Evolutionary conservation across 2,888 invertebrate genomes (phyloP).

Genomic region (Horisme vitalbata): DNA sequence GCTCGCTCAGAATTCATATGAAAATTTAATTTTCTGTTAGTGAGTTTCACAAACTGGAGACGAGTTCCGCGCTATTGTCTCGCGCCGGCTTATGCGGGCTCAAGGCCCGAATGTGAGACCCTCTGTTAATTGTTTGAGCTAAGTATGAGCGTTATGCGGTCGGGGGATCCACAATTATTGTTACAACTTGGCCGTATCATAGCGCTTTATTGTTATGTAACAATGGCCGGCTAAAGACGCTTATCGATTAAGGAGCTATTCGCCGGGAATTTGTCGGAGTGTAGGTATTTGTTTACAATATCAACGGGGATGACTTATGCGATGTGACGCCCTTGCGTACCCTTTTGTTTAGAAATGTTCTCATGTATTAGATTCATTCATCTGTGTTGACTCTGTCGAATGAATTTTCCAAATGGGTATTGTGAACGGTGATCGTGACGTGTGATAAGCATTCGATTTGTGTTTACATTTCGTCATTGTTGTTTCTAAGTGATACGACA

Average conservation of each 20-base stretch:
- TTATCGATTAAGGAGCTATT: slow-evolving; percentile 50
- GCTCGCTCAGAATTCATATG: slow-evolving; percentile 70
- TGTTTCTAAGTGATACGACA: slow-evolving; percentile 9
- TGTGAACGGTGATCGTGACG: slow-evolving; percentile 13
- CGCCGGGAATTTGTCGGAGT: slow-evolving; percentile 40
- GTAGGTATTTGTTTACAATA: slow-evolving; percentile 22
- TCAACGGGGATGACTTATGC: slow-evolving; percentile 20
- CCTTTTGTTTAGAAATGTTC: slow-evolving; percentile 22
- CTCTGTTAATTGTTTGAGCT: slow-evolving; percentile 76
- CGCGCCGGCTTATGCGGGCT: slow-evolving; percentile 72
- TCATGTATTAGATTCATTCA: slow-evolving; percentile 13
- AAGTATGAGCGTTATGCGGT: slow-evolving; percentile 70
- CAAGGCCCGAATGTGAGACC: slow-evolving; percentile 66
- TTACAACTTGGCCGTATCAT: slow-evolving; percentile 68
- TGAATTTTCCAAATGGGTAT: slow-evolving; percentile 21
- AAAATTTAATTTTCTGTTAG: slow-evolving; percentile 79
- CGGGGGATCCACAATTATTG: slow-evolving; percentile 68
- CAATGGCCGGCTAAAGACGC: slow-evolving; percentile 52
- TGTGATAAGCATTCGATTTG: slow-evolving; percentile 15
- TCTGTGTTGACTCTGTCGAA: slow-evolving; percentile 12
- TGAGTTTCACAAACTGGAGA: slow-evolving; percentile 69
- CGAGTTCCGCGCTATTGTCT: slow-evolving; percentile 74
- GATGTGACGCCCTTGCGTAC: slow-evolving; percentile 6
- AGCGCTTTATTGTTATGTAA: slow-evolving; percentile 60
- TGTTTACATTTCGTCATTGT: slow-evolving; percentile 18